These are phyloP conservation scores for Eurosta solidaginis DNA, from an alignment of 1,140 invertebrate species.

Conservation along the genomic window DNA sequence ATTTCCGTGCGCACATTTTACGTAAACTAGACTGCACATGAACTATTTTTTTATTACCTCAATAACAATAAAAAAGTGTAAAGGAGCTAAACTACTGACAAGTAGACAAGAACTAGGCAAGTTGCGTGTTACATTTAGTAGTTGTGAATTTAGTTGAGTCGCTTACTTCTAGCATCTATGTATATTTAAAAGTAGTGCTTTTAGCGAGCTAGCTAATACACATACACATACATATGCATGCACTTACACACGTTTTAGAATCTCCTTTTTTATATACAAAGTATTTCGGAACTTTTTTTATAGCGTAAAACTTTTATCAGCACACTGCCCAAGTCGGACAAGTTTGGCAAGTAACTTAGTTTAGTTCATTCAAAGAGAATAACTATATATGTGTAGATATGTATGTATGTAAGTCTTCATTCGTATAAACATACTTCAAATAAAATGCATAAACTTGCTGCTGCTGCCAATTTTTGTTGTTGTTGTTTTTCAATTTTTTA, in stretches of 20 bases:
- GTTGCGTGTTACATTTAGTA: not conserved
- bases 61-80: not conserved
- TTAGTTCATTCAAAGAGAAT: not conserved
- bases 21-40: no score
- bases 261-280: not conserved
- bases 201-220: not conserved
- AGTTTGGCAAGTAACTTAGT: not conserved
- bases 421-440: not conserved
- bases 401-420: not conserved
- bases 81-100: not conserved
- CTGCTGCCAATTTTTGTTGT: not conserved
- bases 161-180: not conserved
- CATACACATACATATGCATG: not conserved
- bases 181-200: not conserved
- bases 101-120: not conserved
- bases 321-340: not conserved
- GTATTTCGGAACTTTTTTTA: slow-evolving; percentile 1
- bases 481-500: no score
- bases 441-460: not conserved
- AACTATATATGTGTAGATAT: not conserved
- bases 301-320: not conserved
- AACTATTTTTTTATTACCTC: no score
- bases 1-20: no score
- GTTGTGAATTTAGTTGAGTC: not conserved
- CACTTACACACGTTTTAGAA: not conserved